Conservation (phyloP, 2,888 invertebrate species). For the Epiblema foenella region DNA sequence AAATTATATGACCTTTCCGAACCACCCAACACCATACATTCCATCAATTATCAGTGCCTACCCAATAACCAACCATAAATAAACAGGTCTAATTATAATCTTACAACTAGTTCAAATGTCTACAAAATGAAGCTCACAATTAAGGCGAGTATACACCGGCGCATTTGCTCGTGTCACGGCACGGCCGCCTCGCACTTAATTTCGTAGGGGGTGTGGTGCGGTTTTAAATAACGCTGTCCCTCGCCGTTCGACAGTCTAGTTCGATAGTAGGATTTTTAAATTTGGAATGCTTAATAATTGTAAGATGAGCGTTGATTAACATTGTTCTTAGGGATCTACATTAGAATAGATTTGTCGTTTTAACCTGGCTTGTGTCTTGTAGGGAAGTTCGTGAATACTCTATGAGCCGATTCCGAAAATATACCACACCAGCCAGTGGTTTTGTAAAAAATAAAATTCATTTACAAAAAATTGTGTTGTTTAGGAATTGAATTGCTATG, state of each 20-base stretch:
- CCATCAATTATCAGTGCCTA: no score
- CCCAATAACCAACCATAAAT: slow-evolving; percentile 6
- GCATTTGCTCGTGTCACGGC: slow-evolving; percentile 83
- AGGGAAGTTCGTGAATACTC: no score
- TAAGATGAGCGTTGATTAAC: slow-evolving; percentile 13
- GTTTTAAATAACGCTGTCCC: slow-evolving; percentile 80
- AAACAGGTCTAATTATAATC: slow-evolving; percentile 38
- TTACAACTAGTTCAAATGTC: slow-evolving; percentile 36
- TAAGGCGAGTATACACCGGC: slow-evolving; percentile 74
- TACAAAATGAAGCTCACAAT: slow-evolving; percentile 74
- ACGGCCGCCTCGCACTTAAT: slow-evolving; percentile 80
- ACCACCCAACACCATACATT: no score
- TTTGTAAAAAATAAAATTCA: no score
- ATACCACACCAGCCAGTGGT: no score
- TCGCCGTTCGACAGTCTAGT: slow-evolving; percentile 50
- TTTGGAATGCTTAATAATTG: slow-evolving; percentile 21
- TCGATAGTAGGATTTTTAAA: slow-evolving; percentile 43
- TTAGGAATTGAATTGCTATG: no score
- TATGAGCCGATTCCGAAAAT: no score
- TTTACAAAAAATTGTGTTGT: no score
- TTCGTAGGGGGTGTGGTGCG: slow-evolving; percentile 71
- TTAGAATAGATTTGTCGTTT: no score
- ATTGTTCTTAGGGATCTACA: not conserved
- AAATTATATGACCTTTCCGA: no score
- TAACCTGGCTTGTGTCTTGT: no score